These are phyloP conservation scores for Encarsia formosa DNA, from an alignment of 2,888 invertebrate genomes.

Conservation along the genomic window DNA sequence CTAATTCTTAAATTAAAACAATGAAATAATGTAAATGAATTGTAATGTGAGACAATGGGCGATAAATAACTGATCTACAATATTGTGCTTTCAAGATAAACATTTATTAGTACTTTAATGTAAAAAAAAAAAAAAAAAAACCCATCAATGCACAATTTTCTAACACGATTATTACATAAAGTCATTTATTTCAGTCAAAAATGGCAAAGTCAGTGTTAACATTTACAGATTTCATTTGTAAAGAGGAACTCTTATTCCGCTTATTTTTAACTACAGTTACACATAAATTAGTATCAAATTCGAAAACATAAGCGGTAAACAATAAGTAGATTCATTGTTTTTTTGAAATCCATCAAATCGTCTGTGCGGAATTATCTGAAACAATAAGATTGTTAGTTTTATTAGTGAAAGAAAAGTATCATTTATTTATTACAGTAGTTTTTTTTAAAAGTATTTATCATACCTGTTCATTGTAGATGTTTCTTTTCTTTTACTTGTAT, in stretches of 20 bases:
- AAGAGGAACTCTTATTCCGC: constrained; percentile 28
- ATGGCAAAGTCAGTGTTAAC: constrained; percentile 25
- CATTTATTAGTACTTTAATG: constrained; percentile 15
- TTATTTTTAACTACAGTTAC: constrained; percentile 20
- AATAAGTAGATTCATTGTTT: too few relatives aligned
- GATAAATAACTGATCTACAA: too few relatives aligned
- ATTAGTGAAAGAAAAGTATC: too few relatives aligned
- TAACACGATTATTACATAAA: constrained; percentile 8
- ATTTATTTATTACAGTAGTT: background rate
- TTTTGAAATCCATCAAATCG: too few relatives aligned
- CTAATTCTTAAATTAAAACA: too few relatives aligned
- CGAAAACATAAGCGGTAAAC: constrained; percentile 15
- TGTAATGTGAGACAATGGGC: too few relatives aligned
- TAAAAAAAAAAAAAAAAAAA: constrained; percentile 12
- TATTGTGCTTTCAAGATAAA: too few relatives aligned
- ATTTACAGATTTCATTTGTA: constrained; percentile 21
- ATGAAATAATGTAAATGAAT: too few relatives aligned
- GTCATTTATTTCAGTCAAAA: constrained; percentile 27
- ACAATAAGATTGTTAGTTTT: constrained; percentile 7
- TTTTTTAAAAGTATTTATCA: background rate
- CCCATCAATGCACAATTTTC: constrained; percentile 8
- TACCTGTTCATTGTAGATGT: constrained; percentile 17
- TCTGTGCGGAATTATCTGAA: constrained; percentile 15
- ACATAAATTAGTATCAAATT: constrained; percentile 24
- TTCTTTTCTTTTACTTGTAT: constrained; percentile 26